Evolutionary conservation across 2,888 invertebrate species (phyloP), one percentile per base, ranked within the genome.

Genomic region (Pollenia angustigena): DNA sequence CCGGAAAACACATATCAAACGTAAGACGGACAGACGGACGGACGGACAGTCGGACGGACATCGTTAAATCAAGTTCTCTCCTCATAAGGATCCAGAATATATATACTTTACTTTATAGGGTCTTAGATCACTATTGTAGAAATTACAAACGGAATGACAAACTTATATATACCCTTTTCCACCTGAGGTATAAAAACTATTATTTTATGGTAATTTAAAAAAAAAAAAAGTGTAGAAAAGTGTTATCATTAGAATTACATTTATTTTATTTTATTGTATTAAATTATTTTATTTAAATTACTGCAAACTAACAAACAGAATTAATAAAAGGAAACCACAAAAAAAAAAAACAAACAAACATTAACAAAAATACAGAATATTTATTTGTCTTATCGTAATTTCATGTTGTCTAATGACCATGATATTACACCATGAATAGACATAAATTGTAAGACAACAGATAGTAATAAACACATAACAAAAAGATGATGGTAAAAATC

Each of bases 341-440:
- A 7, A 76, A 52, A 7, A 76, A 52, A 54, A 46, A 18, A 1
- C 7, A 12, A 32, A 18, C 60, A 32, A 52, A 23, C n/a, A 23
- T 50, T 52, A 18, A 79, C 50, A 44, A 74, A 40, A 50, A 58
- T 74, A 40, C 7, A 46, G 3, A 18, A 4, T 23, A 64, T 54
- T 72, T 81, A 69, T 64, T 74, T 46, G 48, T 79, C 50, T 72
- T 78, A 72, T 78, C 66, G 48, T n/a, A 44, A 68, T 66, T 78
- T 72, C 60, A 72, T 72, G 16, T 46, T 71, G 56, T 72, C 72
- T 84, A 79, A 84, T 74, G 79, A 74, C 72, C 71, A 74, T 79
- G 52, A 58, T 58, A 66, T 79, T 58, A 60, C n/a, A 68, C 44
- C 42, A 84, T 74, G 48, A 79, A 74, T 23, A 58, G 52, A 66